phyloP scores from a whole-genome alignment of 2,888 invertebrate species.

The Sclerodermus sp. region DNA sequence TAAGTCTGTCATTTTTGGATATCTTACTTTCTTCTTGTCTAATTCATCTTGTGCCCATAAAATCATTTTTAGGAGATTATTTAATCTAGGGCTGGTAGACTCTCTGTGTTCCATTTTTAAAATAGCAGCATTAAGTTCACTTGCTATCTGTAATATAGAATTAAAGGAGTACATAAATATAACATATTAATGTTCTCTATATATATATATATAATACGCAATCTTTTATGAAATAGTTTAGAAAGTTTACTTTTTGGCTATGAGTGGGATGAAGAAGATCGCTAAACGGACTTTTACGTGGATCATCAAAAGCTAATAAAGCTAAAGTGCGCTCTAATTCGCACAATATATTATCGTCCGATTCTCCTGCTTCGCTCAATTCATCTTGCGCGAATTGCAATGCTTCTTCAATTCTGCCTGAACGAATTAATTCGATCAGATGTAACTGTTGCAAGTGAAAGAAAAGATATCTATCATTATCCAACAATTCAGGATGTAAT shows the following conservation, averaged over 20 bases:
- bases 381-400: constrained; percentile 88
- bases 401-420: constrained; percentile 83
- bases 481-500: constrained; percentile 90
- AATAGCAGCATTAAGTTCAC: constrained; percentile 97
- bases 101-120: constrained; percentile 91
- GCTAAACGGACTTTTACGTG: constrained; percentile 91
- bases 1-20: constrained; percentile 93
- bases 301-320: constrained; percentile 94
- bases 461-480: constrained; percentile 92
- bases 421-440: constrained; percentile 83
- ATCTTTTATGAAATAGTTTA: background rate
- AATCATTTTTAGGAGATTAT: constrained; percentile 87
- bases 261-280: constrained; percentile 92
- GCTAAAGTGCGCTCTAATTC: constrained; percentile 94
- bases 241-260: constrained; percentile 76
- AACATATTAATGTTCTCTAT: too few relatives aligned
- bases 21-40: constrained; percentile 91
- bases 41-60: constrained; percentile 95
- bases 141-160: constrained; percentile 74
- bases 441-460: constrained; percentile 94
- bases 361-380: constrained; percentile 85
- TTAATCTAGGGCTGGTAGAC: constrained; percentile 87
- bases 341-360: constrained; percentile 67
- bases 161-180: background rate
- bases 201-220: background rate